phyloP scores from a whole-genome alignment of 1,140 invertebrate genomes.

The Bombus waltoni region DNA sequence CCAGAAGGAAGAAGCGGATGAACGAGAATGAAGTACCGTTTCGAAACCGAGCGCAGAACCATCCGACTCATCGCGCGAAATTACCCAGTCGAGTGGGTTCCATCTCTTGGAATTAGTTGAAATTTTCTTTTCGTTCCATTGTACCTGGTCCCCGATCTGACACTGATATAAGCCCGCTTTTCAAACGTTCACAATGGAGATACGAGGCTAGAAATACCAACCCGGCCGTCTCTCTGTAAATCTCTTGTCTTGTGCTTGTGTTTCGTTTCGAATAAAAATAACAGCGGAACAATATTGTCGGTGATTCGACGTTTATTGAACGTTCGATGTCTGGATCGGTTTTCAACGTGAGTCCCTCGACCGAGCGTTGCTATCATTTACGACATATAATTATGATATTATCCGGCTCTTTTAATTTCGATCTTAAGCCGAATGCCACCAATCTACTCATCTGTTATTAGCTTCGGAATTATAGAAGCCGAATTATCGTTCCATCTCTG shows the following conservation, averaged over 20 bases:
- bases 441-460: conserved; percentile 7
- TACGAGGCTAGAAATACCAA: conserved; percentile 26
- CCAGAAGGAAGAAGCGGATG: conserved; percentile 15
- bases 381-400: conserved; percentile 28
- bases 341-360: background rate
- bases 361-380: conserved; percentile 22
- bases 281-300: conserved; percentile 38
- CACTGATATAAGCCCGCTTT: conserved; percentile 68
- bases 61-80: conserved; percentile 75
- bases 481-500: conserved; percentile 11
- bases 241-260: conserved; percentile 15
- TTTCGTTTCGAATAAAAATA: conserved; percentile 47
- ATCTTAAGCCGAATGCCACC: conserved; percentile 20
- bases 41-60: conserved; percentile 55
- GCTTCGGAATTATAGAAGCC: background rate
- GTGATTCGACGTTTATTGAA: conserved; percentile 46
- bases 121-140: conserved; percentile 70
- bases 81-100: conserved; percentile 72
- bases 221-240: background rate
- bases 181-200: conserved; percentile 40
- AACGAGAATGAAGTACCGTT: conserved; percentile 50
- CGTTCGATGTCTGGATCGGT: conserved; percentile 27
- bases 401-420: conserved; percentile 36
- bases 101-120: conserved; percentile 73
- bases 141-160: conserved; percentile 67